Conservation (phyloP, 2,888 invertebrate species). For the Disparrhopalites patrizii region DNA sequence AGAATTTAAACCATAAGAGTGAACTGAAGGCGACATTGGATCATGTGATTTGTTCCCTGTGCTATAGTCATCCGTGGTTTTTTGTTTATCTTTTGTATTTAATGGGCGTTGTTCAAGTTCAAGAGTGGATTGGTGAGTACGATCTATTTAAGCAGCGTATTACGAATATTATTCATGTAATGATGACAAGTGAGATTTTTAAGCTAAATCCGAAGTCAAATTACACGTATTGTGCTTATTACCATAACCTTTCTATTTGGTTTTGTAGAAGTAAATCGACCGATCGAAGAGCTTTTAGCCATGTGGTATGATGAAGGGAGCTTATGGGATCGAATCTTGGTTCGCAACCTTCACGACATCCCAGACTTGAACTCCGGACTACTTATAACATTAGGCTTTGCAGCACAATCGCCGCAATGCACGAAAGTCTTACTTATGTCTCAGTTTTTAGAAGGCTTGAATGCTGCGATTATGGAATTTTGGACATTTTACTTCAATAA, state of each 20-base stretch:
- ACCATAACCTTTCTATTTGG: neutral
- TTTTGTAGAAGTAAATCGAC: slow-evolving; percentile 16
- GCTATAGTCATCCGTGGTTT: slow-evolving; percentile 73
- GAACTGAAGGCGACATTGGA: slow-evolving; percentile 80
- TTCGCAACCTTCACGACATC: slow-evolving; percentile 58
- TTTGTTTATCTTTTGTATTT: slow-evolving; percentile 70
- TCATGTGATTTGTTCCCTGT: slow-evolving; percentile 77
- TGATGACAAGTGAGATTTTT: too few species aligned
- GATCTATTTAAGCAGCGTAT: neutral
- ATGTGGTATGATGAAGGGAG: slow-evolving; percentile 44
- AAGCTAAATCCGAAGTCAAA: too few species aligned
- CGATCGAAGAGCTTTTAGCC: slow-evolving; percentile 33
- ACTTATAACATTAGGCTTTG: slow-evolving; percentile 71
- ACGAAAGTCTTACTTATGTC: slow-evolving; percentile 72
- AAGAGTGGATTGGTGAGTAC: slow-evolving; percentile 34
- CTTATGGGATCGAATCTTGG: slow-evolving; percentile 55
- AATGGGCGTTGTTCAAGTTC: slow-evolving; percentile 56
- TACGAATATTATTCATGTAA: neutral
- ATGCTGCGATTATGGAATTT: slow-evolving; percentile 58
- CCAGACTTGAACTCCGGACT: slow-evolving; percentile 59
- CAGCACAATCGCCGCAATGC: slow-evolving; percentile 74
- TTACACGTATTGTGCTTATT: too few species aligned
- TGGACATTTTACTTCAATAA: slow-evolving; percentile 38
- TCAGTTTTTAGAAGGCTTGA: slow-evolving; percentile 63
- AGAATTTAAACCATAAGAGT: slow-evolving; percentile 64